Conservation (phyloP, 2,113 vertebrate genomes). For the Cairina moschata region DNA sequence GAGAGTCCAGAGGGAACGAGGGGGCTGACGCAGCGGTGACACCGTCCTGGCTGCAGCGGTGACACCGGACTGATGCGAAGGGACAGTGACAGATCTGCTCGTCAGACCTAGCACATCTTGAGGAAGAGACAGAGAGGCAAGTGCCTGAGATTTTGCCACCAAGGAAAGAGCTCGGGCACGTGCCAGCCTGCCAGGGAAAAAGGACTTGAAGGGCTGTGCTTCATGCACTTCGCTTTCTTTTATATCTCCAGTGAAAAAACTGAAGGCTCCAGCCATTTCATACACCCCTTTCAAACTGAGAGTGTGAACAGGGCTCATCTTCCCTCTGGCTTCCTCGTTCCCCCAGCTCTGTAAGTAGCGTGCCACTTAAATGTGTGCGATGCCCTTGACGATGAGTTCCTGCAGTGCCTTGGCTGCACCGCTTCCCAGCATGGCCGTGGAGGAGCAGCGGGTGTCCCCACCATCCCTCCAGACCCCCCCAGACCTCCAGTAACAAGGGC, state of each 20-base stretch:
- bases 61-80: background rate
- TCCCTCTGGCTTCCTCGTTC: background rate
- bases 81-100: background rate
- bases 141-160: background rate
- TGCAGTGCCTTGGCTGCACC: background rate
- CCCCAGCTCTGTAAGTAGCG: background rate
- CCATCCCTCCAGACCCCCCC: conserved; percentile 2
- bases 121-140: background rate
- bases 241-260: background rate
- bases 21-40: background rate
- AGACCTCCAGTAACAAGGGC: background rate
- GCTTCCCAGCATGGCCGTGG: conserved; percentile 25
- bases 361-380: background rate
- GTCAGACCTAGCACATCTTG: accelerated
- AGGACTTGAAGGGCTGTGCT: background rate
- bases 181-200: background rate
- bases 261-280: background rate
- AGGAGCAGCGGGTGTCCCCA: background rate
- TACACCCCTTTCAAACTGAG: background rate
- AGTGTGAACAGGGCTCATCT: background rate
- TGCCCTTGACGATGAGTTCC: background rate
- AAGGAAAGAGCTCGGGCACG: background rate
- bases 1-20: background rate
- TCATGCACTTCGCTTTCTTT: background rate
- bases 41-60: too few species aligned